Conservation (phyloP, 2,113 vertebrate genomes). For the Bagarius yarrelli region DNA sequence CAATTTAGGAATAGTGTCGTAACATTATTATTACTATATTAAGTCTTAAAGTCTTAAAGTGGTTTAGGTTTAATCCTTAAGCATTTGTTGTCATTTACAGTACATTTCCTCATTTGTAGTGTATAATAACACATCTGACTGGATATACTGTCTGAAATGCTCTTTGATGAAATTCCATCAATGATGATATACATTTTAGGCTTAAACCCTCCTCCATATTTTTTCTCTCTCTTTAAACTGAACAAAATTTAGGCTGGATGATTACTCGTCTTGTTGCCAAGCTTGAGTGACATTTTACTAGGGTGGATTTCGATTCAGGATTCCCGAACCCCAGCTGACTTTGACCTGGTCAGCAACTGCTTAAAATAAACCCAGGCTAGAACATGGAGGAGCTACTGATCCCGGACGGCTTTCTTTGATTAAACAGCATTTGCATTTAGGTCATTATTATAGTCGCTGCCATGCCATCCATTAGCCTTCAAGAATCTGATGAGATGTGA, state of each 20-base stretch:
- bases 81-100: too few relatives aligned
- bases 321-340: slow-evolving; percentile 64
- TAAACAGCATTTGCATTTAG: not conserved
- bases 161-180: slow-evolving; percentile 6
- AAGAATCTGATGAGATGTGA: not conserved
- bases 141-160: too few relatives aligned
- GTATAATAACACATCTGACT: too few relatives aligned
- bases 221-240: slow-evolving; percentile 55
- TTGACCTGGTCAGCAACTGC: slow-evolving; percentile 49
- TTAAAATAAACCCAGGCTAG: slow-evolving; percentile 44
- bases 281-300: slow-evolving; percentile 74
- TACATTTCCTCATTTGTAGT: too few relatives aligned
- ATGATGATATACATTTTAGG: not conserved
- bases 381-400: slow-evolving; percentile 29
- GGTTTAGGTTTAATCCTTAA: too few relatives aligned
- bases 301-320: slow-evolving; percentile 69
- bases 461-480: not conserved
- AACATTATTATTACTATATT: too few relatives aligned
- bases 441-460: not conserved
- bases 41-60: too few relatives aligned
- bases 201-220: not conserved
- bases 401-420: slow-evolving; percentile 13
- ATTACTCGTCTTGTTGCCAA: slow-evolving; percentile 67
- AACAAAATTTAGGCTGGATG: slow-evolving; percentile 66
- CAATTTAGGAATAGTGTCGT: too few relatives aligned